phyloP scores from a whole-genome alignment of 2,797 vertebrate genomes.

The Clarias laeviceps region DNA sequence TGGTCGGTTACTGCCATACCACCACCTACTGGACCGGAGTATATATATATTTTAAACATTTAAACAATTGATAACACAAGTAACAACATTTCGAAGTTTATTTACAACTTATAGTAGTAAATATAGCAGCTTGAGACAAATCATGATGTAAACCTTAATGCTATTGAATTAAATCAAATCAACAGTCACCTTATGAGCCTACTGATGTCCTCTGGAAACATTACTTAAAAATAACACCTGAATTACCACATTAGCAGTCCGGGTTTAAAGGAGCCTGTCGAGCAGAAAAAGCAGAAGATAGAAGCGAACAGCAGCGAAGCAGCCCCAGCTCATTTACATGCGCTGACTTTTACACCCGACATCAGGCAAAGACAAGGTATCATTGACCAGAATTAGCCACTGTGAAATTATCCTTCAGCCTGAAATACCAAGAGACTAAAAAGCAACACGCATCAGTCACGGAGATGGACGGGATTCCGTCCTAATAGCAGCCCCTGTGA shows the following conservation, averaged over 20 bases:
- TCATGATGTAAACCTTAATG: too few relatives aligned
- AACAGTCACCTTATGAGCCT: too few relatives aligned
- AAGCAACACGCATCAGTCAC: conserved; percentile 43
- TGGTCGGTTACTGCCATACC: too few relatives aligned
- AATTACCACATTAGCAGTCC: background rate
- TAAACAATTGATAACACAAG: too few relatives aligned
- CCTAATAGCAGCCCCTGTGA: conserved; percentile 43
- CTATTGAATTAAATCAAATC: too few relatives aligned
- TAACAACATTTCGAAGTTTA: too few relatives aligned
- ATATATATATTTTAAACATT: too few relatives aligned
- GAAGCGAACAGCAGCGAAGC: background rate
- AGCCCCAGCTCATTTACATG: conserved; percentile 26
- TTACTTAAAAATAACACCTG: background rate
- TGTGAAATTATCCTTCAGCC: conserved; percentile 50
- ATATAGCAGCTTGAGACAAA: too few relatives aligned
- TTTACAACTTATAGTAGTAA: too few relatives aligned
- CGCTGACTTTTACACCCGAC: conserved; percentile 3
- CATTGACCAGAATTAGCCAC: conserved; percentile 49
- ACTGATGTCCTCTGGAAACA: background rate
- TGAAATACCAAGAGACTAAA: conserved; percentile 41
- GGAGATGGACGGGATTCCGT: conserved; percentile 31
- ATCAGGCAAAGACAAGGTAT: conserved; percentile 41
- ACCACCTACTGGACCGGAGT: too few relatives aligned
- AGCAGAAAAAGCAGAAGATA: background rate
- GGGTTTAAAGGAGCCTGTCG: background rate